Percentiles rank a stretch among this genome's conserved stretches.
phyloP scores from a whole-genome alignment of 2,113 vertebrate species.

The Oreochromis aureus region DNA sequence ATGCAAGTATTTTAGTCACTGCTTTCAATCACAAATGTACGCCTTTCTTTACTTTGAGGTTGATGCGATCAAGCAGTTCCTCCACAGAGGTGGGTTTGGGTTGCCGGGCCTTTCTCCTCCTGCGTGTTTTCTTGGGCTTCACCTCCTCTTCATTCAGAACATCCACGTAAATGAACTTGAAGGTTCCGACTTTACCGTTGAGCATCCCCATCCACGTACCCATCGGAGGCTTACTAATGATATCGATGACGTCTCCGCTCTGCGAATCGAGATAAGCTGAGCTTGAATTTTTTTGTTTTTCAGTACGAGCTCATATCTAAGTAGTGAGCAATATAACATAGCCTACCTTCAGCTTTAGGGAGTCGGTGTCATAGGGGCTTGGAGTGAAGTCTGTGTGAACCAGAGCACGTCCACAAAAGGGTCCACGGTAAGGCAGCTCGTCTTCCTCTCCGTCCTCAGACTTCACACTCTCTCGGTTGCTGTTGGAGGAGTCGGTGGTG shows the following conservation, averaged over 20 bases:
- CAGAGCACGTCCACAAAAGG: conserved; percentile 90
- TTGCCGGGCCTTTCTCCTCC: conserved; percentile 80
- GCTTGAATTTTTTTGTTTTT: not conserved
- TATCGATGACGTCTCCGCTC: conserved; percentile 93
- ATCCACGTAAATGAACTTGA: conserved; percentile 98
- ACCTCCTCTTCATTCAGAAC: conserved; percentile 86
- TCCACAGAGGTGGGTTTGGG: conserved; percentile 93
- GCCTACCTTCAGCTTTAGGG: conserved; percentile 91
- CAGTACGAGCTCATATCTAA: not conserved
- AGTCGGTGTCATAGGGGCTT: conserved; percentile 94
- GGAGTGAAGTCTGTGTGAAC: conserved; percentile 96
- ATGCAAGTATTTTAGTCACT: not conserved
- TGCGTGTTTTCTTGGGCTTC: conserved; percentile 83
- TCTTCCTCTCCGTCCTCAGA: conserved; percentile 96
- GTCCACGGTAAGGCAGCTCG: conserved; percentile 88
- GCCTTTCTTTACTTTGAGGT: conserved; percentile 79
- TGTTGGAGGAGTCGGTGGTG: conserved; percentile 94
- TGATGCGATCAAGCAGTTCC: conserved; percentile 91
- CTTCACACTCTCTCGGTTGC: conserved; percentile 96
- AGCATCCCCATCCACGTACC: conserved; percentile 98
- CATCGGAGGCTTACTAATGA: conserved; percentile 98
- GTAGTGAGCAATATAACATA: rapidly evolving
- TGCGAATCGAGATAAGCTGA: conserved; percentile 35
- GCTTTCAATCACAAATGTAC: not conserved
- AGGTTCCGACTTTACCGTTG: conserved; percentile 94